Percentiles rank a stretch among this genome's conserved stretches.
Evolutionary conservation across 2,113 vertebrate genomes (phyloP).

Genomic region (Halcyon malimbica): DNA sequence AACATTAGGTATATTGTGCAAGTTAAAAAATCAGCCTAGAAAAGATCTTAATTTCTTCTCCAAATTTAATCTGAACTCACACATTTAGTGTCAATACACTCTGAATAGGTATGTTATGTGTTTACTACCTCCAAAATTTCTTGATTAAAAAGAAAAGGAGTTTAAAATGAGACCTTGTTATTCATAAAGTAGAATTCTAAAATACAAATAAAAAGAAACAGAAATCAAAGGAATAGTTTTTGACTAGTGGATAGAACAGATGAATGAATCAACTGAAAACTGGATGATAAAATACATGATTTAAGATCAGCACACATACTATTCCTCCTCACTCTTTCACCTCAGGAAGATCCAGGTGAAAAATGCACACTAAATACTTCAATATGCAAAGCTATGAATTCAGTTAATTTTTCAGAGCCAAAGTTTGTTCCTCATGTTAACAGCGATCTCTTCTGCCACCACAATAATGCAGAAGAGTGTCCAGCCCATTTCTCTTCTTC

Average conservation of each 20-base stretch:
- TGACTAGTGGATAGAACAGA: neutral
- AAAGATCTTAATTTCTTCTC: neutral
- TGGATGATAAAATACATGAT: neutral
- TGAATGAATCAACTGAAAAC: neutral
- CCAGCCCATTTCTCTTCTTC: neutral
- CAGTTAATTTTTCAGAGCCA: neutral
- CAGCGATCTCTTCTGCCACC: neutral
- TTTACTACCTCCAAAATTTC: neutral
- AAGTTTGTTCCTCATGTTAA: neutral
- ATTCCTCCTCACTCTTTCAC: neutral
- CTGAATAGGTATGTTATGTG: fast-evolving
- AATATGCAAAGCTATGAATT: neutral
- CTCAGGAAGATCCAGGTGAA: neutral
- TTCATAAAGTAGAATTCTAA: neutral
- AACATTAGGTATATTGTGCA: neutral
- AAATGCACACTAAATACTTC: neutral
- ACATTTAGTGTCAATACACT: neutral
- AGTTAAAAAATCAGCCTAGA: neutral
- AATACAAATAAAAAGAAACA: neutral
- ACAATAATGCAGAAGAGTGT: neutral
- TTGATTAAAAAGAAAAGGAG: neutral
- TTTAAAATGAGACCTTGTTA: neutral
- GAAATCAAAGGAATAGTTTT: neutral
- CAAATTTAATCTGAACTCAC: neutral
- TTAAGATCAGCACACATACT: neutral